Percentiles rank a stretch among this genome's conserved stretches.
phyloP scores from a whole-genome alignment of 2,113 vertebrate genomes.

The Chaetodon auriga region DNA sequence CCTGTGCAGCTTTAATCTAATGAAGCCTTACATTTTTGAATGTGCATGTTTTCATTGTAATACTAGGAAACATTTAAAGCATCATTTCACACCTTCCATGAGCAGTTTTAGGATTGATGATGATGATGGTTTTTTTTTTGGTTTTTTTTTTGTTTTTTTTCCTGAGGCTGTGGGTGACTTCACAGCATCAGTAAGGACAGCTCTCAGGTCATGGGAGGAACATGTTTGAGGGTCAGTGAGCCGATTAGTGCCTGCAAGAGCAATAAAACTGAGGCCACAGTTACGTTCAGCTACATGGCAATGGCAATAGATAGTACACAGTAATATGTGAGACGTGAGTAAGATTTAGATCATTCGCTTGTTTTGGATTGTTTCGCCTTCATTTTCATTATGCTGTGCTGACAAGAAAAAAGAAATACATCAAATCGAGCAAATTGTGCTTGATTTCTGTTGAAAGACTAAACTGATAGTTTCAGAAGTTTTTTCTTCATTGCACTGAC shows the following conservation, averaged over 20 bases:
- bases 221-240: neutral
- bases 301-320: neutral
- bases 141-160: neutral
- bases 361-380: neutral
- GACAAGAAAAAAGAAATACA: neutral
- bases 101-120: neutral
- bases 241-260: neutral
- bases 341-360: neutral
- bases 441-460: neutral
- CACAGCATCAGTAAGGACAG: neutral
- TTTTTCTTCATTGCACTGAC: too few relatives aligned
- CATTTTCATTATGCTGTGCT: neutral
- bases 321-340: neutral
- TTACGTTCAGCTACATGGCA: neutral
- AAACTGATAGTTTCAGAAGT: too few relatives aligned
- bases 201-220: neutral
- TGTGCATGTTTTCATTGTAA: neutral
- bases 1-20: neutral
- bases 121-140: neutral
- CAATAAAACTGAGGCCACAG: neutral
- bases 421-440: neutral
- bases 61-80: neutral
- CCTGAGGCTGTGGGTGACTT: neutral
- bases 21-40: neutral
- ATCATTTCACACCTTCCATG: neutral